Percentiles rank a stretch among this genome's conserved stretches.
Conservation (phyloP, 2,113 vertebrate genomes). For the Sterna hirundo region DNA sequence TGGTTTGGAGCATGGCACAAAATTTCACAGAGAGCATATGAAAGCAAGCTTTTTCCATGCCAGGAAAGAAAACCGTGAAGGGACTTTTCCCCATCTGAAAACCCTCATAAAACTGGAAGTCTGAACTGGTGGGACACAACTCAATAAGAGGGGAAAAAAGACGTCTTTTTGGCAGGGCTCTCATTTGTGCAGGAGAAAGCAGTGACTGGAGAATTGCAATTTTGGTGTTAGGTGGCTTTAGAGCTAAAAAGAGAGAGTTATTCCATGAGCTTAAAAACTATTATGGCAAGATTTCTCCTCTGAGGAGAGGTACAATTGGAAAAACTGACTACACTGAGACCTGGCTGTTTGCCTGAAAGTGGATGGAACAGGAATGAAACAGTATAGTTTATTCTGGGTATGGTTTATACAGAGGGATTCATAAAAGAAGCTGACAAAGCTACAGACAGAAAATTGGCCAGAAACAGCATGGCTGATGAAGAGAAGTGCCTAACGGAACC, state of each 20-base stretch:
- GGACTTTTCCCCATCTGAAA: background rate
- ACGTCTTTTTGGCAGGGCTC: background rate
- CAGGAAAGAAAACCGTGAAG: background rate
- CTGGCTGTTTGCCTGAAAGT: constrained; percentile 18
- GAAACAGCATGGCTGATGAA: background rate
- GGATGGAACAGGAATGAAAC: background rate
- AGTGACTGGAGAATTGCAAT: background rate
- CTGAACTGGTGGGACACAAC: background rate
- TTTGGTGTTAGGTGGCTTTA: background rate
- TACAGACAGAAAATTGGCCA: background rate
- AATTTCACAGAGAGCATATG: background rate
- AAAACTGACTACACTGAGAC: background rate
- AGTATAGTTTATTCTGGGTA: background rate
- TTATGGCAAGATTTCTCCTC: background rate
- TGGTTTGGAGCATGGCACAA: background rate
- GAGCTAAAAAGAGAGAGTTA: background rate
- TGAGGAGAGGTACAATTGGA: background rate
- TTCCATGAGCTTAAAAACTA: background rate
- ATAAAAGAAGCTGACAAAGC: background rate
- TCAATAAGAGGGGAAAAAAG: background rate
- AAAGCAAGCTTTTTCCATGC: background rate
- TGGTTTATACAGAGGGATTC: background rate
- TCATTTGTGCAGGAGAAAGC: background rate
- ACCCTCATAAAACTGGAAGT: background rate
- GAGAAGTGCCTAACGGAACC: background rate